These are phyloP conservation scores for Xylota sylvarum DNA, from an alignment of 2,888 invertebrate species.

Conservation along the genomic window DNA sequence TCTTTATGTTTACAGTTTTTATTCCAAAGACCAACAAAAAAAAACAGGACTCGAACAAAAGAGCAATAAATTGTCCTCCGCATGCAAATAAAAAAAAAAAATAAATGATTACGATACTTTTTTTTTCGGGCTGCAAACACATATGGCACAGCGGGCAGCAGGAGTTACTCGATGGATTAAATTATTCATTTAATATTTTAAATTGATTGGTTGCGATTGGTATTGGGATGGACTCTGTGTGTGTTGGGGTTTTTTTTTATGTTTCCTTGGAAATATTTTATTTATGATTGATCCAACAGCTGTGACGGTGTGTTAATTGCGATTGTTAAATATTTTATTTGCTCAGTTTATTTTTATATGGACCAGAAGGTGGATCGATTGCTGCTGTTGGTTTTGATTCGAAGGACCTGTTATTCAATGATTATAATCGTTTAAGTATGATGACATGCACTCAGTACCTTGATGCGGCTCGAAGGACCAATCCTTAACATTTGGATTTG, in stretches of 20 bases:
- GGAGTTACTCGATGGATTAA: conserved; percentile 67
- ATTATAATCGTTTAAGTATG: conserved; percentile 28
- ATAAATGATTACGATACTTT: conserved; percentile 33
- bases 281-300: conserved; percentile 51
- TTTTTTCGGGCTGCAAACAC: conserved; percentile 6
- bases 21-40: neutral
- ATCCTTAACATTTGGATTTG: too few species aligned
- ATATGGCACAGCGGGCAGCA: conserved; percentile 23
- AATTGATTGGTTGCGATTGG: conserved; percentile 70
- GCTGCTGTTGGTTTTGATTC: conserved; percentile 4
- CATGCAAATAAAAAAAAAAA: conserved; percentile 36
- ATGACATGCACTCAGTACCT: neutral
- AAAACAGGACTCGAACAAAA: conserved; percentile 43
- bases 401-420: conserved; percentile 43
- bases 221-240: conserved; percentile 40
- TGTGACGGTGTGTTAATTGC: conserved; percentile 70
- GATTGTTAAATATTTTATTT: conserved; percentile 69
- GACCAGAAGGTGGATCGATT: neutral
- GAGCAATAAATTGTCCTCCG: conserved; percentile 58
- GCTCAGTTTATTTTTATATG: conserved; percentile 3
- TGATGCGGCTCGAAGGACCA: conserved; percentile 44
- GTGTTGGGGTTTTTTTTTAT: neutral
- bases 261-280: conserved; percentile 27
- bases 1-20: conserved; percentile 54
- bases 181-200: conserved; percentile 77